Conservation (phyloP, 2,797 vertebrate genomes). For the Pseudotriccus pelzelni region DNA sequence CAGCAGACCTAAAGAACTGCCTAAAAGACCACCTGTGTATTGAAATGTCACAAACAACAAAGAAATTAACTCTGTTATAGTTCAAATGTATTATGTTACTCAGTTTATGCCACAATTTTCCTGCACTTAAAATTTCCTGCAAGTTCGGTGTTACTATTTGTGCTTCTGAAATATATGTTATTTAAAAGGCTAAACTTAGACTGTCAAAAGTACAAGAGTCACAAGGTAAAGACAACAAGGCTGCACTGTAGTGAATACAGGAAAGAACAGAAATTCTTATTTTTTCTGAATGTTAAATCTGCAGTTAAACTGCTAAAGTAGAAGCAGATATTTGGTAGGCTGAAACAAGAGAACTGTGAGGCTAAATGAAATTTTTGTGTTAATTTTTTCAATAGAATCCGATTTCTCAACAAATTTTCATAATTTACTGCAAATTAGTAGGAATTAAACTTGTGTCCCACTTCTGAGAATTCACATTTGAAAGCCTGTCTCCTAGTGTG, state of each 20-base stretch:
- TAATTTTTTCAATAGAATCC: not conserved
- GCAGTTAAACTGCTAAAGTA: not conserved
- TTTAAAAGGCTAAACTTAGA: not conserved
- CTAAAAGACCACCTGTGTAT: not conserved
- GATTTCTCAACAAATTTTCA: not conserved
- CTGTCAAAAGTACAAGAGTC: not conserved
- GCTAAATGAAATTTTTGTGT: not conserved
- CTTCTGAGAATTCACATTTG: not conserved
- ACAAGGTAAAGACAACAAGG: not conserved
- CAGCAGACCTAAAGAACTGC: not conserved
- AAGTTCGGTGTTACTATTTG: not conserved
- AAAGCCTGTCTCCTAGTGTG: not conserved
- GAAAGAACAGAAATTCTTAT: not conserved
- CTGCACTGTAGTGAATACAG: not conserved
- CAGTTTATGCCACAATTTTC: not conserved
- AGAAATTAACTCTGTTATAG: not conserved
- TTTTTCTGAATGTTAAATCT: not conserved
- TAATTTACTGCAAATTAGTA: not conserved
- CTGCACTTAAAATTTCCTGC: not conserved
- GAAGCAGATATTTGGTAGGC: not conserved
- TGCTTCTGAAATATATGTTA: not conserved
- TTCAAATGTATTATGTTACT: not conserved
- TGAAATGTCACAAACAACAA: not conserved
- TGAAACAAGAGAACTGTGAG: not conserved
- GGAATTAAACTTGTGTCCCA: not conserved